Evolutionary conservation across 2,113 vertebrate species (phyloP).

Genomic region (Cettia cetti): DNA sequence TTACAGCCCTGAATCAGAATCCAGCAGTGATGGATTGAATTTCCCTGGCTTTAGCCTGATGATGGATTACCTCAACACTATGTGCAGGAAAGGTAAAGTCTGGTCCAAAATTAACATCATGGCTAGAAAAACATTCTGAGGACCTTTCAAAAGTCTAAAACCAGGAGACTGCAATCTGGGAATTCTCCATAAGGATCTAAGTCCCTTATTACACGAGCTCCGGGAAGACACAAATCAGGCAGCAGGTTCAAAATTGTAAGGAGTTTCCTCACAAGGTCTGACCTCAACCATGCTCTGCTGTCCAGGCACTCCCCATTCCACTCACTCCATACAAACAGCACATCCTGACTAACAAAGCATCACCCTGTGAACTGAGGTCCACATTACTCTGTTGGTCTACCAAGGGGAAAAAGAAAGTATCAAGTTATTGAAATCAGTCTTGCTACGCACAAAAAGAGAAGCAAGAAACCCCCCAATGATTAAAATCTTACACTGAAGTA

Average conservation of each 20-base stretch:
- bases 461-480: neutral
- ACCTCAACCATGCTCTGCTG: neutral
- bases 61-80: slow-evolving; percentile 74
- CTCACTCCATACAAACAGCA: neutral
- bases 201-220: neutral
- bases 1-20: slow-evolving; percentile 69
- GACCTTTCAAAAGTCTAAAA: slow-evolving; percentile 24
- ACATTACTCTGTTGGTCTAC: neutral
- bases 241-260: neutral
- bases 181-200: neutral
- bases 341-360: accelerated
- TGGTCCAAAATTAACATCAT: slow-evolving; percentile 70
- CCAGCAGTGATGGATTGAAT: slow-evolving; percentile 77
- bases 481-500: neutral
- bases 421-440: neutral
- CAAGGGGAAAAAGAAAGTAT: neutral
- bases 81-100: slow-evolving; percentile 59
- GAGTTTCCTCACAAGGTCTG: neutral
- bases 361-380: neutral
- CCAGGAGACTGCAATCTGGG: neutral
- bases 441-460: neutral
- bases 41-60: slow-evolving; percentile 65
- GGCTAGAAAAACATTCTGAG: slow-evolving; percentile 30
- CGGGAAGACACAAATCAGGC: neutral
- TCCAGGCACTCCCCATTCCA: neutral